Evolutionary conservation across 1,140 invertebrate genomes (phyloP), one percentile per base, ranked within the genome.

Genomic region (Lordiphosa collinella): DNA sequence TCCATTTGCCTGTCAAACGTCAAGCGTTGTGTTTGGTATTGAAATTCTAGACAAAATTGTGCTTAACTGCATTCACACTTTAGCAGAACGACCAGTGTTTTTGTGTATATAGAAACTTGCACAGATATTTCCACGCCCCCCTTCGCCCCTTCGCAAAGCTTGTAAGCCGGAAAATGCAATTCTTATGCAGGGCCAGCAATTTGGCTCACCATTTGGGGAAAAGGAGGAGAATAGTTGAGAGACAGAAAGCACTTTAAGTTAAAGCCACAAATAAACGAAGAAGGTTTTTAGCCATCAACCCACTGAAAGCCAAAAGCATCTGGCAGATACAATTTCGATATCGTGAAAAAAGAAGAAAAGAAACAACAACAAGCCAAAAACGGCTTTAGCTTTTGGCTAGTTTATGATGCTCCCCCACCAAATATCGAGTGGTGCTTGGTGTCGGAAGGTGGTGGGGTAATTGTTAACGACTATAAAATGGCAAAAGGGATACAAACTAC

Each of bases 41-140:
- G 74, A 80, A 79, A 79, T 79, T 79, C 75, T 69, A 79, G 55
- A 80, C 75, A 58, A 80, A 64, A 79, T 74, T 69, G 59, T 70
- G 75, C 69, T 60, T 52, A 59, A 52, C 64, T 74, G 64, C 69
- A 80, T 51, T 56, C 49, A 40, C 56, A 41, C 64, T 34, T 16
- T 25, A 25, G 22, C 1, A 25, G 22, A 7, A 25, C 22, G 22
- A 25, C 5, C 7, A 7, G 34, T 18, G 10, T 11, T 14, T 49
- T 25, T 41, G 22, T 38, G 18, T 46, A 40, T 58, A 36, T 25
- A 31, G 22, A n/a, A 40, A 10, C 14, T 53, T 44, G 25, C 31
- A 13, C 29, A 71, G 66, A 48, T 41, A 5, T n/a, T 18, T 8
- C 18, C 40, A 12, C 32, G 3, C 8, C 9, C 13, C 40, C 18